Conservation (phyloP, 2,113 vertebrate genomes). For the Scolopax mira region DNA sequence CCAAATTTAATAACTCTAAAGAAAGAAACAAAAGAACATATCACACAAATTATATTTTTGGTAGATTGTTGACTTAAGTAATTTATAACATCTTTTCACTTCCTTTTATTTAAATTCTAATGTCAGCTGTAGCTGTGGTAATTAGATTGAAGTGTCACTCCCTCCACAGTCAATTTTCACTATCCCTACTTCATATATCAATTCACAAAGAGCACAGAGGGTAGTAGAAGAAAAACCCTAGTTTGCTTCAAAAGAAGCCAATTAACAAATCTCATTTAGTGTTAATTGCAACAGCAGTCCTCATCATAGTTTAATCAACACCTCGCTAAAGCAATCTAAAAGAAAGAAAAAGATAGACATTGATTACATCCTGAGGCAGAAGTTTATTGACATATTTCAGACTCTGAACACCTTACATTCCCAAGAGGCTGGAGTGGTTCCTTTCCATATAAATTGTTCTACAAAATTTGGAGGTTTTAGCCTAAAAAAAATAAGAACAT, state of each 20-base stretch:
- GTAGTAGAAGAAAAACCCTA: neutral
- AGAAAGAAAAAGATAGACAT: neutral
- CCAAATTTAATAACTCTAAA: neutral
- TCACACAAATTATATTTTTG: neutral
- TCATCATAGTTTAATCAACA: constrained; percentile 60
- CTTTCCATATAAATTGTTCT: neutral
- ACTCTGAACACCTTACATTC: neutral
- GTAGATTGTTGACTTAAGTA: neutral
- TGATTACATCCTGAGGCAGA: constrained; percentile 30
- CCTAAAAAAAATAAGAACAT: neutral
- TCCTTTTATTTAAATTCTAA: constrained; percentile 20
- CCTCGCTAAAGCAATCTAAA: constrained; percentile 39
- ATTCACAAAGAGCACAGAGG: neutral
- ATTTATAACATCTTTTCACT: neutral
- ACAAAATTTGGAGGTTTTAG: neutral
- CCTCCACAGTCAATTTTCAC: constrained; percentile 39
- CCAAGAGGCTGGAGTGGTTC: neutral
- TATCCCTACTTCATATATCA: neutral
- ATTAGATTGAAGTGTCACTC: constrained; percentile 37
- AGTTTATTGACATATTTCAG: neutral
- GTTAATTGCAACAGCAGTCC: constrained; percentile 47
- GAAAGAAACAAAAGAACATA: neutral
- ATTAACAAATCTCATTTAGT: constrained; percentile 52
- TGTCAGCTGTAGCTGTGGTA: neutral
- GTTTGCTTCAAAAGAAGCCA: constrained; percentile 42